Evolutionary conservation across 2,797 vertebrate genomes (phyloP), one percentile per base, ranked within the genome.

Genomic region (Dipus sagitta): DNA sequence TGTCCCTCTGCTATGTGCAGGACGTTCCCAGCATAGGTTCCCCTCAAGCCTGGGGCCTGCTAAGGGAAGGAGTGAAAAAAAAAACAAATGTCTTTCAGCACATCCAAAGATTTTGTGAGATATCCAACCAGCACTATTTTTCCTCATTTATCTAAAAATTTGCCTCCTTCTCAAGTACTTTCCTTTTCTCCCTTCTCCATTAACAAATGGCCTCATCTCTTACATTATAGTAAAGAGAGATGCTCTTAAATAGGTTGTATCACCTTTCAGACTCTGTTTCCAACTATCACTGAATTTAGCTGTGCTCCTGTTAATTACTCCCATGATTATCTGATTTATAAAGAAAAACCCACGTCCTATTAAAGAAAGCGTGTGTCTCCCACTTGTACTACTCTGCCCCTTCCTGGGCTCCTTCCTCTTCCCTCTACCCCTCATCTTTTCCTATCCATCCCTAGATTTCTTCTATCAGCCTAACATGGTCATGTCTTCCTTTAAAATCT

Each of bases 151-250:
- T 14, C 20, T 15, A 38, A 67, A 75, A 64, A 54, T 58, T 42
- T 67, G 17, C 38, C 24, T 62, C 32, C 3, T 90, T 79, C 79
- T 86, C 62, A 68, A 93, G 67, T 58, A 95, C 21, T 34, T 78
- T 52, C 38, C 24, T 23, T 23, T 62, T 23, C 83, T 26, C 9
- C 23, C n/a, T 13, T 52, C 18, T 42, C 42, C 70, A 24, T 54
- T 13, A 38, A 11, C 62, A 95, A 96, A 91, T 78, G 62, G 32
- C 17, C 23, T 72, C 18, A 71, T 65, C 34, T 72, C 24, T 92
- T 90, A 28, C 21, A 93, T 70, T 67, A 34, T 0, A 28, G 42
- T 42, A 28, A 86, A 87, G 74, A 72, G 0, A 82, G 15, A 89
- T 62, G 42, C 20, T 17, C 17, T 38, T 12, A 15, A 67, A 9